phyloP scores from a whole-genome alignment of 2,888 invertebrate species.

The Dione vanillae region DNA sequence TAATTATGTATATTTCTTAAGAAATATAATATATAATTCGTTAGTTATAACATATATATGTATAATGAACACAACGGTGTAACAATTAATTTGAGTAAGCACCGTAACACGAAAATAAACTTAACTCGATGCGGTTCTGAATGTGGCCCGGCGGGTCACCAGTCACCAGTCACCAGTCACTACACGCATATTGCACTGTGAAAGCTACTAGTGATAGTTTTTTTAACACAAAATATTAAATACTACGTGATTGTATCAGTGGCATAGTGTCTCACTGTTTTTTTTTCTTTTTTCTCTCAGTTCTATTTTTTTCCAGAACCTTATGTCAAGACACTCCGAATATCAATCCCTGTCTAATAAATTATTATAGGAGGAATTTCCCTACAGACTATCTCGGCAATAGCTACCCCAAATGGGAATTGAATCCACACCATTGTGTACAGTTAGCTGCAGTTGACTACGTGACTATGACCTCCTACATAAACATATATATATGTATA shows the following conservation, averaged over 20 bases:
- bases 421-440: not conserved
- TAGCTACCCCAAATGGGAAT: not conserved
- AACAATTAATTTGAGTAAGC: constrained; percentile 44
- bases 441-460: not conserved
- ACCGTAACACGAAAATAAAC: constrained; percentile 61
- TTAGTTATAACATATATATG: not conserved
- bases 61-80: constrained; percentile 51
- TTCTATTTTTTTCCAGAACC: too few relatives aligned
- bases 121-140: constrained; percentile 52
- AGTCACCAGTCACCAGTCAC: too few relatives aligned
- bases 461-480: not conserved
- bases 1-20: too few relatives aligned
- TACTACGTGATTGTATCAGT: not conserved
- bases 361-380: too few relatives aligned
- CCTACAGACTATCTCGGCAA: too few relatives aligned
- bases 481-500: not conserved
- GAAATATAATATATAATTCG: too few relatives aligned
- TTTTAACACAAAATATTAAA: constrained; percentile 3
- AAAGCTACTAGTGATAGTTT: constrained; percentile 32
- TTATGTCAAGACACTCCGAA: too few relatives aligned
- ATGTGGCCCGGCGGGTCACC: constrained; percentile 50
- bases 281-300: too few relatives aligned
- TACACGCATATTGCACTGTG: constrained; percentile 27
- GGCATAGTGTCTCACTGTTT: too few relatives aligned
- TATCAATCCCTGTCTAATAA: too few relatives aligned